phyloP scores from a whole-genome alignment of 2,113 vertebrate species.

The Heterotis niloticus region DNA sequence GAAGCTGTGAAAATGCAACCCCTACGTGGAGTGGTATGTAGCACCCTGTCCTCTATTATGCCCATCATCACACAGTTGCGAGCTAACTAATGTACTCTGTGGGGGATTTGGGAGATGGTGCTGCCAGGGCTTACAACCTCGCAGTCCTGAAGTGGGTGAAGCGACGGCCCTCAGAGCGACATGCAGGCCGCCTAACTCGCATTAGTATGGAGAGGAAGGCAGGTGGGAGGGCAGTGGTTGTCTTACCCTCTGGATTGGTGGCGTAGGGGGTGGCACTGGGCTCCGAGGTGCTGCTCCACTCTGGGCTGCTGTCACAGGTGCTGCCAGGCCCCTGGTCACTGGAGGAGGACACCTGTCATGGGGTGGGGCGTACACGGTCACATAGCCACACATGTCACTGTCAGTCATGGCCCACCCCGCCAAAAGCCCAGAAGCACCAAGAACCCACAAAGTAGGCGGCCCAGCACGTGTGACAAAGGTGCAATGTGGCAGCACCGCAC shows the following conservation, averaged over 20 bases:
- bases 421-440: neutral
- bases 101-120: no score
- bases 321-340: neutral
- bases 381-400: conserved; percentile 53
- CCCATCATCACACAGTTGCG: no score
- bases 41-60: no score
- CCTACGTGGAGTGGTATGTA: no score
- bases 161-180: no score
- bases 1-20: no score
- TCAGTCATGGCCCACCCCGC: conserved; percentile 52
- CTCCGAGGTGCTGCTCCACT: conserved; percentile 88
- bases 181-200: no score
- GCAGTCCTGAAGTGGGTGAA: no score
- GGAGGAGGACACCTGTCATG: conserved; percentile 72
- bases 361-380: conserved; percentile 37
- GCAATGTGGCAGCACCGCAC: neutral
- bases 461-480: neutral
- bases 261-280: conserved; percentile 69
- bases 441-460: neutral
- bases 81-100: no score
- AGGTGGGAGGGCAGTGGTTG: conserved; percentile 70
- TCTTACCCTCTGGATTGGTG: conserved; percentile 74
- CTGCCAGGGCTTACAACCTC: no score
- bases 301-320: conserved; percentile 79
- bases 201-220: no score